A percentile compares a stretch with the other conserved stretches of the same genome.
phyloP scores from a whole-genome alignment of 2,797 vertebrate species.

The Sebastes kiyomatsui region DNA sequence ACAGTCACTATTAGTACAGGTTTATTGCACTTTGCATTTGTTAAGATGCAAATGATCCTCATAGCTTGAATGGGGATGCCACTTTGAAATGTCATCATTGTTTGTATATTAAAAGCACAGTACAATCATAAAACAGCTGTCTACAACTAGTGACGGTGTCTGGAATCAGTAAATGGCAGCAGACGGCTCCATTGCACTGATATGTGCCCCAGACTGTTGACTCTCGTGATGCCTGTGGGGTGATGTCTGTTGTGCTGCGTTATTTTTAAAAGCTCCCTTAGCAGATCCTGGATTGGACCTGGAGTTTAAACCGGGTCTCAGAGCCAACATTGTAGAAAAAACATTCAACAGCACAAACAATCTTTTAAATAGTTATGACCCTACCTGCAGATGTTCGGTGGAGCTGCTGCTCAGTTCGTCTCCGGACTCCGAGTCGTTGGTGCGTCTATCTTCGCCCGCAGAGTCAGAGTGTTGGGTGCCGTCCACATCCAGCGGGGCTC shows the following conservation, averaged over 20 bases:
- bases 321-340: background rate
- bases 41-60: background rate
- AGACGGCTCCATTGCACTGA: background rate
- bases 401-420: constrained; percentile 97
- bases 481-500: constrained; percentile 71
- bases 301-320: background rate
- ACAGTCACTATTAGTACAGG: background rate
- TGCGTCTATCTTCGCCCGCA: constrained; percentile 89
- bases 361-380: background rate
- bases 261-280: background rate
- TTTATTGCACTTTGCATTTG: too few species aligned
- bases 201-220: background rate
- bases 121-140: background rate
- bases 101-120: background rate
- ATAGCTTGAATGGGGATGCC: background rate
- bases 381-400: constrained; percentile 94
- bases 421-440: constrained; percentile 95
- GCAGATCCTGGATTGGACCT: background rate
- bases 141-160: too few species aligned
- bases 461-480: constrained; percentile 84
- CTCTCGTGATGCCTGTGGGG: background rate
- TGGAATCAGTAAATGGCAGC: background rate
- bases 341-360: background rate
- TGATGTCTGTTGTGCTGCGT: background rate
- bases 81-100: background rate